Conservation (phyloP, 2,888 invertebrate species). For the Pachycephus smyrnensis region DNA sequence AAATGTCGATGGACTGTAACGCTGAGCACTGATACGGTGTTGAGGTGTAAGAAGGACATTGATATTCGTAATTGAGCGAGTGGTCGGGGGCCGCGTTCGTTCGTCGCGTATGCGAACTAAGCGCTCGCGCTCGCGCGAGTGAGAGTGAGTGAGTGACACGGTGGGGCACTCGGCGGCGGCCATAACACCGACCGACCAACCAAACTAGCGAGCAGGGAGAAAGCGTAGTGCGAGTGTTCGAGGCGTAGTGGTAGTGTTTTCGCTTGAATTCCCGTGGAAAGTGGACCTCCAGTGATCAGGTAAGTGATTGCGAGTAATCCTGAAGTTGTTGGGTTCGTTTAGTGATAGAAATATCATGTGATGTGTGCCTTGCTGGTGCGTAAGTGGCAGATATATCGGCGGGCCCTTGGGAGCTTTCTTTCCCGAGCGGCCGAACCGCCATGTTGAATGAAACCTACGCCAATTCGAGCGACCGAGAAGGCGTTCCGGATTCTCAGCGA, state of each 20-base stretch:
- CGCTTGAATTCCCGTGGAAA: slow-evolving; percentile 55
- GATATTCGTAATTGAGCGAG: slow-evolving; percentile 14
- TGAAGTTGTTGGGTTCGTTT: slow-evolving; percentile 32
- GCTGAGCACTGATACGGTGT: slow-evolving; percentile 66
- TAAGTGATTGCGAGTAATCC: slow-evolving; percentile 51
- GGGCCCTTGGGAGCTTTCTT: slow-evolving; percentile 65
- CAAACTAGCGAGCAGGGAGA: slow-evolving; percentile 59
- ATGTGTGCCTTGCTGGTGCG: slow-evolving; percentile 39
- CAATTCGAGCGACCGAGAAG: slow-evolving; percentile 57
- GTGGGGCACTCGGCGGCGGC: slow-evolving; percentile 56
- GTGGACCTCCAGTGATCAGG: slow-evolving; percentile 58
- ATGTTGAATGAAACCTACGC: slow-evolving; percentile 67
- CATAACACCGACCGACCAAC: slow-evolving; percentile 58
- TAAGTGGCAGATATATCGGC: slow-evolving; percentile 45
- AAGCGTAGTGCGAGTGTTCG: slow-evolving; percentile 58
- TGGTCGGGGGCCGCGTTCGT: slow-evolving; percentile 9
- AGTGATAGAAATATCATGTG: slow-evolving; percentile 42
- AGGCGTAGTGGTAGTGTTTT: slow-evolving; percentile 64
- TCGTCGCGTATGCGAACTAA: slow-evolving; percentile 47
- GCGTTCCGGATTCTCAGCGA: slow-evolving; percentile 41
- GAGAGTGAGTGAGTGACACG: slow-evolving; percentile 52
- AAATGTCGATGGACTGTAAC: slow-evolving; percentile 64
- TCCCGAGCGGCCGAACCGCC: slow-evolving; percentile 67
- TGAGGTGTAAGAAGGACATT: slow-evolving; percentile 26
- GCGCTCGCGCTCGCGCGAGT: slow-evolving; percentile 49